Conservation (phyloP, 37 sponge, comb jelly and placozoan species). For the Eunapius fragilis region DNA sequence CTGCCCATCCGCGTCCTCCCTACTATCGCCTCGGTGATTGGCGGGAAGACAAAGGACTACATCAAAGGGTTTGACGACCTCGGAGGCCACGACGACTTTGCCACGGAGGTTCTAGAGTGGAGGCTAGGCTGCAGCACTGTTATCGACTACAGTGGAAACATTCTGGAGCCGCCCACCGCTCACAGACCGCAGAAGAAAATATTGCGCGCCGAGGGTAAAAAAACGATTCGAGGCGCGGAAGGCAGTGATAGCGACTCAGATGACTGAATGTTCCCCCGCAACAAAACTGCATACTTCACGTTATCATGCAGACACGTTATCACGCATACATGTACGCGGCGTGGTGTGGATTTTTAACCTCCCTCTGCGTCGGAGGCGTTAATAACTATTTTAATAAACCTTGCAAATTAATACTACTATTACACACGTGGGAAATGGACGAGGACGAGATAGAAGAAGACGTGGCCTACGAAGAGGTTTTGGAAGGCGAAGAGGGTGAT, state of each 20-base stretch:
- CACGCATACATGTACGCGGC: not conserved
- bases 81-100: conserved; percentile 94
- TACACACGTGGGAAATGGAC: not conserved
- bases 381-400: too few relatives aligned
- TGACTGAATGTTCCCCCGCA: conserved; percentile 7
- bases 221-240: conserved; percentile 26
- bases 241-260: conserved; percentile 53
- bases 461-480: not conserved
- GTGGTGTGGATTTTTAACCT: too few relatives aligned
- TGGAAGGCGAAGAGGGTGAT: not conserved
- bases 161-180: conserved; percentile 76
- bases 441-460: not conserved
- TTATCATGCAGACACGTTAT: too few relatives aligned
- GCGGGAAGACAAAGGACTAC: conserved; percentile 80
- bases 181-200: conserved; percentile 20
- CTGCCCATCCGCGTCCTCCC: conserved; percentile 91
- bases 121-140: conserved; percentile 81
- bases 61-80: conserved; percentile 97
- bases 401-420: not conserved
- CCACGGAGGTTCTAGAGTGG: conserved; percentile 97
- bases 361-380: too few relatives aligned
- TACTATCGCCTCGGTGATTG: conserved; percentile 80
- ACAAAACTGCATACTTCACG: not conserved
- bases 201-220: conserved; percentile 26
- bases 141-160: conserved; percentile 89